phyloP scores from a whole-genome alignment of 2,888 invertebrate genomes.

The Cephus pulcher region DNA sequence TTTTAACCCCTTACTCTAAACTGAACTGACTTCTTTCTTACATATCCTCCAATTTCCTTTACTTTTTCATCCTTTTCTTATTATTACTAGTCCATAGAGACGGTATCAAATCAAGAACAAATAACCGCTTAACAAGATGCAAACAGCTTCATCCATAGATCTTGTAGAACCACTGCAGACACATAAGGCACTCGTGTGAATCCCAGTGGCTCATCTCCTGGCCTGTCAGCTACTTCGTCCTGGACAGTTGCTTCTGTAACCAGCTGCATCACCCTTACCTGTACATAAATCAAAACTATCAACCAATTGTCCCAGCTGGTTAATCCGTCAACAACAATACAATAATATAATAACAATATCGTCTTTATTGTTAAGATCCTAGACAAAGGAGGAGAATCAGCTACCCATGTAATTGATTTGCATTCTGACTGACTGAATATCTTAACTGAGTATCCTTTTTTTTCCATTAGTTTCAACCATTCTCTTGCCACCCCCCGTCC shows the following conservation, averaged over 20 bases:
- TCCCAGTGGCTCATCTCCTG: not conserved
- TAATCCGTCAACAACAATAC: not conserved
- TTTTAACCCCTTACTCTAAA: too few relatives aligned
- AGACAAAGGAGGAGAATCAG: not conserved
- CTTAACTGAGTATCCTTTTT: not conserved
- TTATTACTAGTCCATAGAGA: constrained; percentile 27
- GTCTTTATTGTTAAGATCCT: not conserved
- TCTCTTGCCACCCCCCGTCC: not conserved
- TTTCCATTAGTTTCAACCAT: not conserved
- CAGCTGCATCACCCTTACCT: not conserved
- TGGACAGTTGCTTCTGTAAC: not conserved
- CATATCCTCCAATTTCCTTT: not conserved
- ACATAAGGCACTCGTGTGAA: not conserved
- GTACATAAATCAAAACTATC: not conserved
- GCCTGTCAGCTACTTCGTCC: not conserved
- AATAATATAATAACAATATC: not conserved
- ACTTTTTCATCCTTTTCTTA: not conserved
- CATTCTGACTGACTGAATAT: not conserved
- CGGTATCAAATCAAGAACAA: constrained; percentile 62
- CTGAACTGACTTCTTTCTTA: not conserved
- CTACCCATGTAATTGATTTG: not conserved
- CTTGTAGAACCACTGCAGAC: not conserved
- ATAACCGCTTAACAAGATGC: constrained; percentile 62
- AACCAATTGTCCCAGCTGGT: not conserved
- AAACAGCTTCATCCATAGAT: constrained; percentile 47